phyloP scores from a whole-genome alignment of 1,140 invertebrate species.

The Drosophila sucinea region DNA sequence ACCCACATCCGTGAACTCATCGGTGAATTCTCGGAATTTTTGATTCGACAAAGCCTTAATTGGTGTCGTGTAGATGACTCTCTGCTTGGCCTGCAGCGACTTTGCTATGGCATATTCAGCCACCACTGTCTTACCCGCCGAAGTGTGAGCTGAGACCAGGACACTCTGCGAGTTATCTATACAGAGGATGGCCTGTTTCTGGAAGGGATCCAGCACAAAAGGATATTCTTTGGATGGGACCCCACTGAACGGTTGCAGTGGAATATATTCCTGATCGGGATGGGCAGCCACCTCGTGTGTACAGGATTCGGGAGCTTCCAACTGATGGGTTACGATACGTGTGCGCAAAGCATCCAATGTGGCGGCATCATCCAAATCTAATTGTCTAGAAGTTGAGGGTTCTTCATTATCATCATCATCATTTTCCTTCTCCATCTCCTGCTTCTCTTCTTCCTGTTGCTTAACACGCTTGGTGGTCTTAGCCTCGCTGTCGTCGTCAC shows the following conservation, averaged over 20 bases:
- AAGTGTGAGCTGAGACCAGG: slow-evolving; percentile 99
- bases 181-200: slow-evolving; percentile 98
- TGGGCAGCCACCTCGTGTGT: slow-evolving; percentile 97
- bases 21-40: slow-evolving; percentile 99
- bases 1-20: slow-evolving; percentile 99
- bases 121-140: slow-evolving; percentile 99
- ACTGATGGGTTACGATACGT: slow-evolving; percentile 92
- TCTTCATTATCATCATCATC: slow-evolving; percentile 12
- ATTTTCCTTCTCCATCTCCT: slow-evolving; percentile 11
- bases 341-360: slow-evolving; percentile 81
- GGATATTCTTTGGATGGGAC: slow-evolving; percentile 96
- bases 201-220: slow-evolving; percentile 98
- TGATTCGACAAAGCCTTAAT: slow-evolving; percentile 99
- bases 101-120: slow-evolving; percentile 92
- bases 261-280: slow-evolving; percentile 91
- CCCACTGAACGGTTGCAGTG: slow-evolving; percentile 85
- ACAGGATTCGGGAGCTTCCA: slow-evolving; percentile 95
- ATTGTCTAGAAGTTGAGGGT: slow-evolving; percentile 19
- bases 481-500: not conserved
- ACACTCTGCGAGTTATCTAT: slow-evolving; percentile 99
- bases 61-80: slow-evolving; percentile 99
- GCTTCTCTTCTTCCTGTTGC: slow-evolving; percentile 11
- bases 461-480: slow-evolving; percentile 38
- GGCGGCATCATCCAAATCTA: slow-evolving; percentile 75
- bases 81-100: slow-evolving; percentile 88